Base-by-base conservation (phyloP, 2,113 vertebrate species). In the Morone saxatilis region DNA sequence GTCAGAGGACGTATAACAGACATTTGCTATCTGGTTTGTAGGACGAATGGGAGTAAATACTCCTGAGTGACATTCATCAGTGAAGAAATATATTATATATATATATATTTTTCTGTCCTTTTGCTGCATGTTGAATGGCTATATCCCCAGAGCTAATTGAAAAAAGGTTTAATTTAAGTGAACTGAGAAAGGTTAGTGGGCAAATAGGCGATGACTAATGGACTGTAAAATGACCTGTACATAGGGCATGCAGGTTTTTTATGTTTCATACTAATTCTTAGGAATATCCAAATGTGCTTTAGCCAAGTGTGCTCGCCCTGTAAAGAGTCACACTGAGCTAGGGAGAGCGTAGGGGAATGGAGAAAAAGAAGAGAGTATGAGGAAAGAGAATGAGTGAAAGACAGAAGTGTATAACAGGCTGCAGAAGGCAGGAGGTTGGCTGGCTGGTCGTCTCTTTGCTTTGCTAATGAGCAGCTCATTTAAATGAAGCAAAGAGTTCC, bases 401-500 rank as follows among this genome's bases (percentile, higher is more conserved):
- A 47, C 3, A 19, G 4, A 1, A 51, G 54, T 31, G 65, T 19
- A 1, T 4, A 14, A 43, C 0, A 31, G 79, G 71, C 62, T 74
- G 62, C 62, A 67, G 61, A 53, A 77, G 40, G 75, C 53, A n/a
- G 76, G 62, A 74, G 71, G 62, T 51, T 51, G 38, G 54, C 40
- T 67, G 65, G 53, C 67, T 51, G 31, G 8, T 60, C 38, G 36
- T 4, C 50, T 57, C 81, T 87, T 79, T 87, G 81, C 56, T 85
- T 82, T 79, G 45, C 74, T 79, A 87, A 85, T 73, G 82, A 85
- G 71, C 50, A 25, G 75, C 67, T 85, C 65, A 8, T 76, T 85
- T 72, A 73, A 60, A 68, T 31, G 51, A 79, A 76, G 71, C 22
- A 65, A 61, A 78, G 59, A 80, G 59, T 4, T 68, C 78, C 70